A percentile compares a stretch with the other conserved stretches of the same genome.
Evolutionary conservation across 1,140 invertebrate species (phyloP).

Genomic region (Maniola jurtina): DNA sequence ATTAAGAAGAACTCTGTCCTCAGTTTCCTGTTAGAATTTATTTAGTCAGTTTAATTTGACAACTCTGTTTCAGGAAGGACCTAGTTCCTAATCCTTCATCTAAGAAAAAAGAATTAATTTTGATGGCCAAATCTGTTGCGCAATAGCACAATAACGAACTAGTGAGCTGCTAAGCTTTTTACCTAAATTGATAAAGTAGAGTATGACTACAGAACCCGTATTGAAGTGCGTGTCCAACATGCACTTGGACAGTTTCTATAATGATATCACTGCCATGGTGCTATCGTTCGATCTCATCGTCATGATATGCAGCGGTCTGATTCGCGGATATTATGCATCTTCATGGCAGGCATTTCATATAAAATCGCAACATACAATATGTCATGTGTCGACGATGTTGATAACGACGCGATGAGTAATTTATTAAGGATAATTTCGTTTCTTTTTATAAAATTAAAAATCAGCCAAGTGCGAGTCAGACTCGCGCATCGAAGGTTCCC

Average conservation of each 20-base stretch:
- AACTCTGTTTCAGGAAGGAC: no score
- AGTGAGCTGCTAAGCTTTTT: no score
- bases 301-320: slow-evolving; percentile 1
- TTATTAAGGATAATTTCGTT: slow-evolving; percentile 26
- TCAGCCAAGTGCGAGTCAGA: not conserved
- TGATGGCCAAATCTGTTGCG: no score
- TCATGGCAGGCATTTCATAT: slow-evolving; percentile 10
- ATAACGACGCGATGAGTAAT: slow-evolving; percentile 33
- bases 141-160: no score
- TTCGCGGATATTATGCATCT: slow-evolving; percentile 4
- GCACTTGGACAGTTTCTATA: not conserved
- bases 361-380: slow-evolving; percentile 30
- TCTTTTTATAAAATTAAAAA: slow-evolving; percentile 8
- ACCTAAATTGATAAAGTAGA: not conserved
- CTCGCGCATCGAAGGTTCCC: no score
- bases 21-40: no score
- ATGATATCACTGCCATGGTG: not conserved
- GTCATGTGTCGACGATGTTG: slow-evolving; percentile 28
- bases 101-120: no score
- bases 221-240: not conserved
- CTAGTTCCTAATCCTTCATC: no score
- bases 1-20: no score
- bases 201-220: not conserved
- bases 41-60: no score
- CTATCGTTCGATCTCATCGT: not conserved